These are phyloP conservation scores for Drosophila orosa DNA, from an alignment of 1,140 invertebrate genomes.

Conservation along the genomic window DNA sequence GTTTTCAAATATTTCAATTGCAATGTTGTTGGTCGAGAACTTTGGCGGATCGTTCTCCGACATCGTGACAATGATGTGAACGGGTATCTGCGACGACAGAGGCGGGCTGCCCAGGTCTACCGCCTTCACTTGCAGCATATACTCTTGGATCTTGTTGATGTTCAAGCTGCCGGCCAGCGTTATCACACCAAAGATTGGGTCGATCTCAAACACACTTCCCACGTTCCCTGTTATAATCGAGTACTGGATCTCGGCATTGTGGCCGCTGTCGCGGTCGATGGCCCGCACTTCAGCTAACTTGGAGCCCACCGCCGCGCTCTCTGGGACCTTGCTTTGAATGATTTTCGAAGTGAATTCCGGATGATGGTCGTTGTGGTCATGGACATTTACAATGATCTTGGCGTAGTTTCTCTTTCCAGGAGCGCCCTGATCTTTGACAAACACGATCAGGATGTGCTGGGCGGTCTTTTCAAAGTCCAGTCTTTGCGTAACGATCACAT, in stretches of 20 bases:
- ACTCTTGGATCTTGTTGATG: slow-evolving; percentile 89
- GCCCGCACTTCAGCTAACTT: slow-evolving; percentile 90
- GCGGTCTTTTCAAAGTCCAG: slow-evolving; percentile 93
- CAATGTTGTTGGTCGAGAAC: slow-evolving; percentile 88
- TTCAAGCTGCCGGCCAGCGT: slow-evolving; percentile 91
- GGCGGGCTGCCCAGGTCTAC: slow-evolving; percentile 91
- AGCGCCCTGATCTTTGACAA: slow-evolving; percentile 95
- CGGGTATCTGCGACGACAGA: slow-evolving; percentile 90
- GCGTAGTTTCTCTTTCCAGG: slow-evolving; percentile 94
- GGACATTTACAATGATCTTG: slow-evolving; percentile 91
- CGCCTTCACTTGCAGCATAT: slow-evolving; percentile 93
- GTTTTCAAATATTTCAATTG: slow-evolving; percentile 94
- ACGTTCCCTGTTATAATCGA: slow-evolving; percentile 93
- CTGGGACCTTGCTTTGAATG: slow-evolving; percentile 90
- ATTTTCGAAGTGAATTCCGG: slow-evolving; percentile 92
- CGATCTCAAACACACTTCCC: slow-evolving; percentile 92
- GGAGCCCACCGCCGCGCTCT: slow-evolving; percentile 90
- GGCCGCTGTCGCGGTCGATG: slow-evolving; percentile 92
- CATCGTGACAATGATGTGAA: slow-evolving; percentile 94
- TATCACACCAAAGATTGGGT: slow-evolving; percentile 91
- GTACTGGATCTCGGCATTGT: slow-evolving; percentile 92
- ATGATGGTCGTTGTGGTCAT: slow-evolving; percentile 95
- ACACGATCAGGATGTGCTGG: slow-evolving; percentile 94
- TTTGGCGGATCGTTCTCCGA: slow-evolving; percentile 94
- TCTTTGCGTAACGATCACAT: slow-evolving; percentile 88